These are phyloP conservation scores for Rafetus swinhoei DNA, from an alignment of 2,113 vertebrate species.

Conservation along the genomic window DNA sequence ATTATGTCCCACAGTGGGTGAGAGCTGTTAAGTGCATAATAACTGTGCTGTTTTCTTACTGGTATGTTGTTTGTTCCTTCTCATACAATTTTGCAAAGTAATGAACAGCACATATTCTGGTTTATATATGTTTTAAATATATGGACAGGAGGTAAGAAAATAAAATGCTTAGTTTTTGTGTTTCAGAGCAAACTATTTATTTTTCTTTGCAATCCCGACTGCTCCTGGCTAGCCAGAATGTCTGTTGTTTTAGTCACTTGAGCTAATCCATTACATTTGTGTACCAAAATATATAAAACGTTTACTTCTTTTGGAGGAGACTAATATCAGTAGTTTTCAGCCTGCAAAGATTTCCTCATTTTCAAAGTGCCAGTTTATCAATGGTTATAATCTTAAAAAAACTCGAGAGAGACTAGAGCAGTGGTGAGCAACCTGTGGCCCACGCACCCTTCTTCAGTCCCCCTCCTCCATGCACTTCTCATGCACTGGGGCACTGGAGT, in stretches of 20 bases:
- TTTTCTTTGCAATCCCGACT: conserved; percentile 48
- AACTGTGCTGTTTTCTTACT: neutral
- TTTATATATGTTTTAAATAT: conserved; percentile 53
- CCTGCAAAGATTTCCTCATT: neutral
- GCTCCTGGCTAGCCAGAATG: neutral
- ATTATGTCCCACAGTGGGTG: neutral
- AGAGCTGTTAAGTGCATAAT: neutral
- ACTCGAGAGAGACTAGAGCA: neutral
- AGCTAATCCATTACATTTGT: neutral
- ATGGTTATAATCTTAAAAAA: conserved; percentile 8
- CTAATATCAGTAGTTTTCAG: neutral
- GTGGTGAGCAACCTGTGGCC: neutral
- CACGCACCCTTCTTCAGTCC: neutral
- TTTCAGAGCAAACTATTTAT: conserved; percentile 37
- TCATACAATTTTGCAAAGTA: too few species aligned
- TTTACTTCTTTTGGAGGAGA: neutral
- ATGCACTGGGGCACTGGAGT: too few species aligned
- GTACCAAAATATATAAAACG: neutral
- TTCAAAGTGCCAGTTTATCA: neutral
- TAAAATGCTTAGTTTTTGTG: conserved; percentile 40
- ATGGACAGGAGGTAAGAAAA: conserved; percentile 30
- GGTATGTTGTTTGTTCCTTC: conserved; percentile 10
- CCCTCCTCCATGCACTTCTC: too few species aligned
- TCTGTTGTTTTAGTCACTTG: neutral
- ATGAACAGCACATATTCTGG: conserved; percentile 26